A percentile compares a stretch with the other conserved stretches of the same genome.
Conservation (phyloP, 2,888 invertebrate species). For the Ichneumon xanthorius region DNA sequence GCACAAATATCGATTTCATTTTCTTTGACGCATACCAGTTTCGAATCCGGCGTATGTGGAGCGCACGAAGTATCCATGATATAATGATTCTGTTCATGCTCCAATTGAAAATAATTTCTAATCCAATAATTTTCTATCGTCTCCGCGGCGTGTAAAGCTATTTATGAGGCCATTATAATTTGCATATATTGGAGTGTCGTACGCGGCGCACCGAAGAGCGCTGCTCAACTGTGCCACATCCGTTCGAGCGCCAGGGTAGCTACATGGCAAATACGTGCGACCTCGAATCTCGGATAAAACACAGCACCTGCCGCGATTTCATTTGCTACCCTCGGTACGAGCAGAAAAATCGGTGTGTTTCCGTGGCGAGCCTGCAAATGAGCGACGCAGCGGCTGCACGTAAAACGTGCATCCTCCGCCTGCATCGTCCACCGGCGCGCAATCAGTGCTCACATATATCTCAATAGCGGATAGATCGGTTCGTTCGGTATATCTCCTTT, state of each 20-base stretch:
- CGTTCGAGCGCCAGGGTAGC: not conserved
- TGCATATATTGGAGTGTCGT: conserved; percentile 6
- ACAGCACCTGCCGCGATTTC: conserved; percentile 57
- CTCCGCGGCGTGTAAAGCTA: not conserved
- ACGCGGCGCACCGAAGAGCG: not conserved
- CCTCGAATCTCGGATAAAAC: conserved; percentile 44
- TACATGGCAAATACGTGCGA: conserved; percentile 43
- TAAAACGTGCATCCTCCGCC: conserved; percentile 29
- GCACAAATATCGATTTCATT: not conserved
- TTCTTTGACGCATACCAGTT: not conserved
- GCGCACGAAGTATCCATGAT: not conserved
- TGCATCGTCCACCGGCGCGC: conserved; percentile 29
- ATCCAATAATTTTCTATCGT: not conserved
- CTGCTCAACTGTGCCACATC: not conserved
- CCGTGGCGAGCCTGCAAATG: conserved; percentile 39
- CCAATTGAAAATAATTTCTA: not conserved
- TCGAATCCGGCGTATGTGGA: not conserved
- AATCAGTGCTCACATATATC: conserved; percentile 53
- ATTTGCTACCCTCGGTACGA: conserved; percentile 47
- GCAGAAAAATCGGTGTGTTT: conserved; percentile 43
- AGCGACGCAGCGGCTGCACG: conserved; percentile 27
- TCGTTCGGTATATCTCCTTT: not conserved
- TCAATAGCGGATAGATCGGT: conserved; percentile 17
- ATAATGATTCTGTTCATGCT: not conserved
- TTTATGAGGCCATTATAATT: not conserved